Evolutionary conservation across 2,113 vertebrate species (phyloP).

Genomic region (Brachypodius melanocephalos): DNA sequence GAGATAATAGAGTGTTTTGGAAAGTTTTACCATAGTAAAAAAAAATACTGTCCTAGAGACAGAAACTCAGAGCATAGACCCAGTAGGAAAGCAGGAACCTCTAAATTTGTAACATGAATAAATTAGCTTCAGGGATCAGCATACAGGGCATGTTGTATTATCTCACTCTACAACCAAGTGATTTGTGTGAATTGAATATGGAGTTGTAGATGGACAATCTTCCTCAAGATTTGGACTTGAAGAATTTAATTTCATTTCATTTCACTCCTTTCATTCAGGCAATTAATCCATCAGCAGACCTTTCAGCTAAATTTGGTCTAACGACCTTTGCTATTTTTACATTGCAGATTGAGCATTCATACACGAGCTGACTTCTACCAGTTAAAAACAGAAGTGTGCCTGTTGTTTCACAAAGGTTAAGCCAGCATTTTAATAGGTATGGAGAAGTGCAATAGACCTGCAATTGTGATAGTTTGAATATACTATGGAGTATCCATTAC

Average conservation of each 20-base stretch:
- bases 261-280: neutral
- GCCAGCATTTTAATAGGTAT: neutral
- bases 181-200: neutral
- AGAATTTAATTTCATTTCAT: neutral
- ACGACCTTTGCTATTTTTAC: neutral
- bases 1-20: neutral
- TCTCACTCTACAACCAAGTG: neutral
- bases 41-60: neutral
- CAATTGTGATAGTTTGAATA: neutral
- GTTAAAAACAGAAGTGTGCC: neutral
- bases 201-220: neutral
- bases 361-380: neutral
- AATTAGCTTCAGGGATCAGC: neutral
- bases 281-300: neutral
- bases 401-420: neutral
- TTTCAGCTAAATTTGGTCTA: neutral
- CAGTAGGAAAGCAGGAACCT: neutral
- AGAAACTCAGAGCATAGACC: neutral
- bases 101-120: neutral
- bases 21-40: neutral
- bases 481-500: neutral
- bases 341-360: neutral
- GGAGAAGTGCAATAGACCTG: neutral
- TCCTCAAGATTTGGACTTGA: neutral
- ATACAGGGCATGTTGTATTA: neutral